Conservation (phyloP, 2,888 invertebrate species). For the Trileptium ribeirensis region DNA sequence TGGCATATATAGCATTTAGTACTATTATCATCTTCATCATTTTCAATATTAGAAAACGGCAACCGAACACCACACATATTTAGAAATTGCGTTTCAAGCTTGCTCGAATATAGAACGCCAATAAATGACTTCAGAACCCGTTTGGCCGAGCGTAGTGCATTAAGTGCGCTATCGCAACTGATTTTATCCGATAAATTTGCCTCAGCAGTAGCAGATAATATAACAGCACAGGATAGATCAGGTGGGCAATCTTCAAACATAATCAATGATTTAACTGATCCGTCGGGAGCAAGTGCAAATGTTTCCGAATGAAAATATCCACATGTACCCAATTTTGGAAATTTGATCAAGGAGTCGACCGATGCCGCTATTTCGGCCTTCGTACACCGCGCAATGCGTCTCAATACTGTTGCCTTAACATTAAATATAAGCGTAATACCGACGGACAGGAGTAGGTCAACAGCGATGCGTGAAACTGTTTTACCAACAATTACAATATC, state of each 20-base stretch:
- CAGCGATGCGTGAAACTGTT: slow-evolving; percentile 71
- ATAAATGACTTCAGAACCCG: slow-evolving; percentile 72
- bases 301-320: slow-evolving; percentile 37
- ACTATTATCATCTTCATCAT: slow-evolving; percentile 53
- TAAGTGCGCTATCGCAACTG: too few relatives aligned
- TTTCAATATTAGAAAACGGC: slow-evolving; percentile 59
- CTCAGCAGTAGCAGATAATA: too few relatives aligned
- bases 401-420: slow-evolving; percentile 73
- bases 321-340: slow-evolving; percentile 64
- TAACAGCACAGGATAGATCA: slow-evolving; percentile 75
- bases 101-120: slow-evolving; percentile 79
- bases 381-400: slow-evolving; percentile 68
- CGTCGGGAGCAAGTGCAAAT: slow-evolving; percentile 41
- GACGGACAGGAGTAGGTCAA: slow-evolving; percentile 70
- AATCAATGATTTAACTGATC: slow-evolving; percentile 71
- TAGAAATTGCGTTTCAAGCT: slow-evolving; percentile 79
- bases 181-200: too few relatives aligned
- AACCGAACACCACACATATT: slow-evolving; percentile 65
- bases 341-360: slow-evolving; percentile 68
- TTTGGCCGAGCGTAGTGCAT: slow-evolving; percentile 68
- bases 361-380: slow-evolving; percentile 76
- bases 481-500: slow-evolving; percentile 82
- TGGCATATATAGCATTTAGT: slow-evolving; percentile 3
- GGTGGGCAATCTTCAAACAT: slow-evolving; percentile 82
- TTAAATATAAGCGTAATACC: slow-evolving; percentile 79